A percentile compares a stretch with the other conserved stretches of the same genome.
These are phyloP conservation scores for Drosophila bifasciata DNA, from an alignment of 1,140 invertebrate genomes.

Conservation along the genomic window DNA sequence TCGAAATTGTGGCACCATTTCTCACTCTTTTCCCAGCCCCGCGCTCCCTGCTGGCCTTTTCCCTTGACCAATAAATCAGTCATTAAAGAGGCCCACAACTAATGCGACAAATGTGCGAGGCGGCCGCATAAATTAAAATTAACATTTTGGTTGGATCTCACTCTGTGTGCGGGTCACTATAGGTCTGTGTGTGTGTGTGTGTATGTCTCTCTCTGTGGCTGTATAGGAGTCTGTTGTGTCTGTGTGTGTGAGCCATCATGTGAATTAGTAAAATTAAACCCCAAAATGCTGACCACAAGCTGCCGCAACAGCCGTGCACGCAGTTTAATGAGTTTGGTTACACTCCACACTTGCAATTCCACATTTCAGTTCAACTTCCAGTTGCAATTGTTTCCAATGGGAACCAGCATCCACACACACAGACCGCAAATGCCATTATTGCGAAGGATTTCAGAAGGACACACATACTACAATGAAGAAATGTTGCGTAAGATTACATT, in stretches of 20 bases:
- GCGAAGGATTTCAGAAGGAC: slow-evolving; percentile 7
- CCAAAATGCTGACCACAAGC: slow-evolving; percentile 75
- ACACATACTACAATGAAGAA: too few relatives aligned
- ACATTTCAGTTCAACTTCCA: slow-evolving; percentile 7
- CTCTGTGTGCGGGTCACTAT: slow-evolving; percentile 8
- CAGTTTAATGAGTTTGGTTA: slow-evolving; percentile 73
- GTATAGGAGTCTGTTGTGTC: slow-evolving; percentile 8
- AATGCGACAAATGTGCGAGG: slow-evolving; percentile 77
- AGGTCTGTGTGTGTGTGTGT: slow-evolving; percentile 8
- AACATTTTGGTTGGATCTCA: slow-evolving; percentile 65
- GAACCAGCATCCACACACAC: neutral
- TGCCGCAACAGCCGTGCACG: slow-evolving; percentile 65
- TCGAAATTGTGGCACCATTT: slow-evolving; percentile 31
- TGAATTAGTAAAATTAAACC: slow-evolving; percentile 80
- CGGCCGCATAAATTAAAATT: slow-evolving; percentile 79
- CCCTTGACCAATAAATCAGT: slow-evolving; percentile 75
- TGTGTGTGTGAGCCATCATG: slow-evolving; percentile 55
- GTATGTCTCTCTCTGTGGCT: slow-evolving; percentile 6
- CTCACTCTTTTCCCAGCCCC: slow-evolving; percentile 9
- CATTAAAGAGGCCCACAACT: slow-evolving; percentile 76
- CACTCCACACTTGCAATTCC: slow-evolving; percentile 21
- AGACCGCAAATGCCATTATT: slow-evolving; percentile 35
- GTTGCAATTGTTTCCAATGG: neutral
- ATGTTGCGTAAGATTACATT: too few relatives aligned
- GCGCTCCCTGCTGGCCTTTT: slow-evolving; percentile 10